Evolutionary conservation across 2,113 vertebrate species (phyloP).

Genomic region (Kobus ellipsiprymnus): DNA sequence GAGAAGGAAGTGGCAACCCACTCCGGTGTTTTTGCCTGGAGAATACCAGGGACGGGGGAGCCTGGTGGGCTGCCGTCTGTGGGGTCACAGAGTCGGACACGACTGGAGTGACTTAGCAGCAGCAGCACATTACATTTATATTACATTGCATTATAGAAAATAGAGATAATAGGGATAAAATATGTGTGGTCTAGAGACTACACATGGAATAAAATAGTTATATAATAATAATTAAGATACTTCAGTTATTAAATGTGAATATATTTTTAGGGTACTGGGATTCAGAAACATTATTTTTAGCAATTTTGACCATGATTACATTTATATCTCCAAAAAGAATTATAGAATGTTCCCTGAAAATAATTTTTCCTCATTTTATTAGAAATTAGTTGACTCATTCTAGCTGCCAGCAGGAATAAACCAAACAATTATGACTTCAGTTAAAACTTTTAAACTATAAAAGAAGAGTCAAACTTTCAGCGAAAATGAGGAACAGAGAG

Average conservation of each 20-base stretch:
- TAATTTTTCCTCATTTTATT: neutral
- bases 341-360: neutral
- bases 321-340: neutral
- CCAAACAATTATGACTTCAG: neutral
- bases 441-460: neutral
- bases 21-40: too few relatives aligned
- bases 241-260: conserved; percentile 5
- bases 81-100: too few relatives aligned
- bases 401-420: conserved; percentile 8
- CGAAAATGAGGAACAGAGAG: neutral
- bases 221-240: neutral
- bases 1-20: too few relatives aligned
- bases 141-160: neutral
- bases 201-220: neutral
- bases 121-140: too few relatives aligned
- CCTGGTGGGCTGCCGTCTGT: too few relatives aligned
- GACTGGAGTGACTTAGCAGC: too few relatives aligned
- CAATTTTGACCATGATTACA: neutral
- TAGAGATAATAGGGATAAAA: neutral
- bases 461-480: neutral
- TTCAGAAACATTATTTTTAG: conserved; percentile 15
- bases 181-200: neutral
- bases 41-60: too few relatives aligned
- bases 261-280: neutral
- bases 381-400: neutral